phyloP scores from a whole-genome alignment of 2,888 invertebrate species.

The Bhutanitis thaidina region DNA sequence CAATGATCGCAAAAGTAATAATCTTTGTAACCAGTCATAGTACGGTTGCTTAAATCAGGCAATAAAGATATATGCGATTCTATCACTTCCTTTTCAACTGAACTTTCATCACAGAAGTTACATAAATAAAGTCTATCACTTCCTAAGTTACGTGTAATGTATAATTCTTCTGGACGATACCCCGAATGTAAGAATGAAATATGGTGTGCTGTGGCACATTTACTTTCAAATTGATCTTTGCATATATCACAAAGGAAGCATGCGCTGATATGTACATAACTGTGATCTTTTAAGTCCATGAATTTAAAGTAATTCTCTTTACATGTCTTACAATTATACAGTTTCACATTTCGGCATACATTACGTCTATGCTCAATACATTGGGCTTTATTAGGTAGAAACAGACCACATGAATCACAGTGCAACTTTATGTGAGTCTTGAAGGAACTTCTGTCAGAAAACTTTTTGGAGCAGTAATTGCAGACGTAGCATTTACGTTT shows the following conservation, averaged over 20 bases:
- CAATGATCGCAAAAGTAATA: slow-evolving; percentile 63
- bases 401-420: slow-evolving; percentile 50
- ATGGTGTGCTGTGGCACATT: slow-evolving; percentile 57
- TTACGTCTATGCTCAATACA: slow-evolving; percentile 46
- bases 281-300: slow-evolving; percentile 66
- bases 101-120: slow-evolving; percentile 57
- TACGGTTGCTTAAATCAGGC: slow-evolving; percentile 45
- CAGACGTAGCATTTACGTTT: slow-evolving; percentile 70
- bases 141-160: slow-evolving; percentile 41
- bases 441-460: slow-evolving; percentile 59
- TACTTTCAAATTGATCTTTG: slow-evolving; percentile 52
- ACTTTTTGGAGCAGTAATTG: slow-evolving; percentile 58
- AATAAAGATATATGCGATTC: slow-evolving; percentile 45
- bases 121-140: slow-evolving; percentile 49
- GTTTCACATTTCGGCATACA: slow-evolving; percentile 44
- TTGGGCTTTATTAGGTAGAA: slow-evolving; percentile 40
- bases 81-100: slow-evolving; percentile 44
- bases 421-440: slow-evolving; percentile 68
- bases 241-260: slow-evolving; percentile 58
- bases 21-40: slow-evolving; percentile 36
- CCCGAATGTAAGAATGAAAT: slow-evolving; percentile 52
- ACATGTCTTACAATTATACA: slow-evolving; percentile 53
- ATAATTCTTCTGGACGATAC: slow-evolving; percentile 40
- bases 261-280: slow-evolving; percentile 44
- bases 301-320: slow-evolving; percentile 42